These are phyloP conservation scores for Pseudomyrmex concolor DNA, from an alignment of 1,140 invertebrate genomes.

Conservation along the genomic window DNA sequence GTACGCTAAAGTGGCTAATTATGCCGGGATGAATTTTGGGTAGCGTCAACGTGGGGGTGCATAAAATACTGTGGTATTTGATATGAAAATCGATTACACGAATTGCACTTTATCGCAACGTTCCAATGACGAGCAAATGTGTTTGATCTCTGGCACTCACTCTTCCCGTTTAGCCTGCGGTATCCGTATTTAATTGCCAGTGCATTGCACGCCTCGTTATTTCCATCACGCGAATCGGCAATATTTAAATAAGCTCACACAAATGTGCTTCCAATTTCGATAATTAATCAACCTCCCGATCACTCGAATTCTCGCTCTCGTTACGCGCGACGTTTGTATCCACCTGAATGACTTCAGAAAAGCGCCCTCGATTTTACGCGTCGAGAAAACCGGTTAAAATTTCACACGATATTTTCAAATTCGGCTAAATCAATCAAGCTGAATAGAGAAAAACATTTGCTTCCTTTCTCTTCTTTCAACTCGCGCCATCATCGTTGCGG, in stretches of 20 bases:
- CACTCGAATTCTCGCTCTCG: background rate
- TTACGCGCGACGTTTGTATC: slow-evolving; percentile 25
- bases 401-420: background rate
- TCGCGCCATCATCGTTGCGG: background rate
- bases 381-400: background rate
- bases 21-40: slow-evolving; percentile 62
- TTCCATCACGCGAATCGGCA: slow-evolving; percentile 64
- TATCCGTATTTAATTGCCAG: slow-evolving; percentile 64
- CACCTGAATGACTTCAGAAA: slow-evolving; percentile 32
- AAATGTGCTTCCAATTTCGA: slow-evolving; percentile 52
- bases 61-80: slow-evolving; percentile 55
- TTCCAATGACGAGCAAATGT: slow-evolving; percentile 55
- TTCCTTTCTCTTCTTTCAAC: background rate
- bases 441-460: background rate
- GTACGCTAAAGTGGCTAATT: slow-evolving; percentile 61
- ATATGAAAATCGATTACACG: slow-evolving; percentile 68
- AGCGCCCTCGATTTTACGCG: background rate
- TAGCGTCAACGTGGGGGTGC: slow-evolving; percentile 46
- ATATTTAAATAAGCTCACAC: slow-evolving; percentile 72
- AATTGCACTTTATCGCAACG: slow-evolving; percentile 61
- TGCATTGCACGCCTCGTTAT: slow-evolving; percentile 66
- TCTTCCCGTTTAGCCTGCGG: slow-evolving; percentile 1
- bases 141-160: slow-evolving; percentile 25
- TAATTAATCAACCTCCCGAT: slow-evolving; percentile 30
- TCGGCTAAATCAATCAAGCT: slow-evolving; percentile 8